phyloP scores from a whole-genome alignment of 2,797 vertebrate genomes.

The Leptatherina wallacei region DNA sequence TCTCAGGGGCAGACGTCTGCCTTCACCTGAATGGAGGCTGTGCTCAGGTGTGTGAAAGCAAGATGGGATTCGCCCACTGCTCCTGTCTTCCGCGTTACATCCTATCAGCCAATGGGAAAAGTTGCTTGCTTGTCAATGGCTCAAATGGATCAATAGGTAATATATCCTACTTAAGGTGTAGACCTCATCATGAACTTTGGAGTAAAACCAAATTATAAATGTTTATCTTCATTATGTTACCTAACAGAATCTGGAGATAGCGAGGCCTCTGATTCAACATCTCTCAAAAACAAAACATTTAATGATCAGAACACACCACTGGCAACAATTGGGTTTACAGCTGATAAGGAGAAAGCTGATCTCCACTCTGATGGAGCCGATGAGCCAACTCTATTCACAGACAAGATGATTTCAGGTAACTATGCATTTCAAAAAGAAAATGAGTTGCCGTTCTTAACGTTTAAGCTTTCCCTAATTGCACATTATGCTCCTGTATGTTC shows the following conservation, averaged over 20 bases:
- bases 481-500: slow-evolving; percentile 2
- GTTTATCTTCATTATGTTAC: not conserved
- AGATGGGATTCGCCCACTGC: slow-evolving; percentile 79
- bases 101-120: slow-evolving; percentile 76
- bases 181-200: not conserved
- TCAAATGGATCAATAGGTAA: slow-evolving; percentile 76
- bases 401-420: slow-evolving; percentile 91
- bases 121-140: slow-evolving; percentile 64
- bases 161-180: not conserved
- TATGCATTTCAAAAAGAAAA: not conserved
- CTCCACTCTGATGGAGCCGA: slow-evolving; percentile 18
- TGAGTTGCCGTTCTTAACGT: not conserved
- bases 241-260: slow-evolving; percentile 58
- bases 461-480: slow-evolving; percentile 4
- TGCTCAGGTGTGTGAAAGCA: slow-evolving; percentile 87
- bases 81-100: slow-evolving; percentile 79
- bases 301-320: slow-evolving; percentile 49
- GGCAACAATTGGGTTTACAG: slow-evolving; percentile 9
- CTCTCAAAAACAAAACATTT: slow-evolving; percentile 58
- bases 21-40: slow-evolving; percentile 88
- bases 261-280: slow-evolving; percentile 34
- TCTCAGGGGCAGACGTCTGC: slow-evolving; percentile 84
- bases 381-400: slow-evolving; percentile 73
- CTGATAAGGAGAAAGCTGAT: slow-evolving; percentile 25
- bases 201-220: not conserved